Conservation (phyloP, 2,888 invertebrate species). For the Cancer borealis region DNA sequence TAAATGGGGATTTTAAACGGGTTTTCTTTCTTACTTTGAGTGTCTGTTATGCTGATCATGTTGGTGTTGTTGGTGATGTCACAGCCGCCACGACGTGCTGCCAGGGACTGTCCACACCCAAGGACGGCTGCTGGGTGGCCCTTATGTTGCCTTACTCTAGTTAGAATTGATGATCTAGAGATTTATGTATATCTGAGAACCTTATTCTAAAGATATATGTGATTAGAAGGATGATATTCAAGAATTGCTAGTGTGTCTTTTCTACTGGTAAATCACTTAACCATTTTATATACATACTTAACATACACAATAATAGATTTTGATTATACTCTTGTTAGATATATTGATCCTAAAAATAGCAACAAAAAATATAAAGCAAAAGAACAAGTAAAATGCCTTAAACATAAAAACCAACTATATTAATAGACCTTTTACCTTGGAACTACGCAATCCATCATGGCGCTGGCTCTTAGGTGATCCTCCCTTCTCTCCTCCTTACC, state of each 20-base stretch:
- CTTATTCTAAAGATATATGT: background rate
- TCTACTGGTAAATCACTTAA: background rate
- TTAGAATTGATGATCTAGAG: too few species aligned
- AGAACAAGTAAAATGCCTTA: background rate
- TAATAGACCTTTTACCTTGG: background rate
- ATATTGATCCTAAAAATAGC: background rate
- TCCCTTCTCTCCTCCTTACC: background rate
- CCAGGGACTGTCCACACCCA: background rate
- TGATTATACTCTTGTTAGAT: background rate
- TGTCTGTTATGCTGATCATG: slow-evolving; percentile 23
- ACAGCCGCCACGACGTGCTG: slow-evolving; percentile 5
- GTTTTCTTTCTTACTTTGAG: background rate
- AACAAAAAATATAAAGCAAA: background rate
- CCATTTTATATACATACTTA: background rate
- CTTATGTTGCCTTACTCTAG: background rate
- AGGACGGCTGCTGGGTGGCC: background rate
- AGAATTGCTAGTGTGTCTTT: too few species aligned
- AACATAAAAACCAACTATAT: background rate
- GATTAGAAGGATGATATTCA: too few species aligned
- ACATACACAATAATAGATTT: background rate
- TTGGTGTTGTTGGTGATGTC: background rate
- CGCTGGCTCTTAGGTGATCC: slow-evolving; percentile 8
- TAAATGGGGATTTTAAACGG: background rate
- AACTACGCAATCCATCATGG: slow-evolving; percentile 26
- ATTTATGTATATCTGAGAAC: background rate